These are phyloP conservation scores for Marmota monax DNA, from an alignment of 2,113 vertebrate genomes.

Conservation along the genomic window DNA sequence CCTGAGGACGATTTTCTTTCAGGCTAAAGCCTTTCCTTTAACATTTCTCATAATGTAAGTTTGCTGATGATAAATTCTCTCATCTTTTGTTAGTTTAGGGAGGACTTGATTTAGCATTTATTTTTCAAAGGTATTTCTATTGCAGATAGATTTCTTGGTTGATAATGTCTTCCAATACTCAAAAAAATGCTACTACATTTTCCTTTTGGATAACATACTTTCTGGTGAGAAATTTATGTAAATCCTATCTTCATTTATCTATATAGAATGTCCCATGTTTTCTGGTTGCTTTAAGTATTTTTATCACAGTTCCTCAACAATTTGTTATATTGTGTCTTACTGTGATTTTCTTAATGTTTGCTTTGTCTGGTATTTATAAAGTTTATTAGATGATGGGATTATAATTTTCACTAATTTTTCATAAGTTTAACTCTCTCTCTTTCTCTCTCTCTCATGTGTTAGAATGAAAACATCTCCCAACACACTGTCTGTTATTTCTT, in stretches of 20 bases:
- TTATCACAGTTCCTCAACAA: background rate
- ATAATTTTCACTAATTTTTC: background rate
- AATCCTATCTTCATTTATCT: background rate
- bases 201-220: background rate
- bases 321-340: background rate
- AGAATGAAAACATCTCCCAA: background rate
- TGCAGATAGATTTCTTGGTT: background rate
- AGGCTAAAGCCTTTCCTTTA: background rate
- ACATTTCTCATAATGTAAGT: background rate
- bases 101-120: background rate
- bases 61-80: background rate
- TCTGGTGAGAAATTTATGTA: background rate
- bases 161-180: background rate
- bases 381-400: background rate
- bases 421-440: background rate
- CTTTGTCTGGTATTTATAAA: background rate
- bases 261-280: background rate
- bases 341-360: background rate
- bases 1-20: background rate
- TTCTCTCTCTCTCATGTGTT: background rate
- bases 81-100: background rate
- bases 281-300: constrained; percentile 10
- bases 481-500: background rate
- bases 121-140: background rate
- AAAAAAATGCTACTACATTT: background rate